Evolutionary conservation across 2,797 vertebrate species (phyloP), one percentile per base, ranked within the genome.

Genomic region (Lacerta agilis): DNA sequence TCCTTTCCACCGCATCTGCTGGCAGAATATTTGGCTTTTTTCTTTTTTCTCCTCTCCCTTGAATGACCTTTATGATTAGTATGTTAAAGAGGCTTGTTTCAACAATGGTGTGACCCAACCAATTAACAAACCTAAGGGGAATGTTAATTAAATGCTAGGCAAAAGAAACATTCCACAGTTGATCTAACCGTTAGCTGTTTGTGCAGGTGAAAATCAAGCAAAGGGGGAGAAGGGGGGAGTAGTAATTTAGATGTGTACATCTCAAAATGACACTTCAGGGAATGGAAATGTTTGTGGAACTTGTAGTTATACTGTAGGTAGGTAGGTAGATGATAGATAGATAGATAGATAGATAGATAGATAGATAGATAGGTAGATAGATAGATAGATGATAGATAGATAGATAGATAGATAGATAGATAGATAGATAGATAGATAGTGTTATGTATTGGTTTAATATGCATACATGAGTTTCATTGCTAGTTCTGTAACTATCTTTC

Each of bases 101-200:
- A 79, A 29, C 49, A 87, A 86, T 90, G 2, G 0, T 41, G 0
- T 2, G 73, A 3, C 15, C 6, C 77, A 91, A 82, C 11, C 3
- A 85, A 88, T 76, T 82, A 88, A 89, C 88, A 93, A 58, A 69
- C 73, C 17, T 75, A 23, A 83, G 76, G 82, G 15, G 45, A 82
- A 58, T 36, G 4, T 15, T 89, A 88, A 90, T 85, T 85, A 87
- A 90, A 91, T 67, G 1, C 18, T 85, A 76, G 73, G 6, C 6
- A 87, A 92, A 45, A 85, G 13, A 2, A 38, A 20, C 73, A 15
- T 88, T 92, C 79, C 79, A 64, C 45, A 83, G 8, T 29, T 79
- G 36, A 83, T 20, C 11, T 90, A 86, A 79, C 23, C 2, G 2
- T 38, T 6, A 38, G 1, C 23, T 8, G 0, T 69, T 92, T 77